These are phyloP conservation scores for Gila orcuttii DNA, from an alignment of 2,113 vertebrate species.

Conservation along the genomic window DNA sequence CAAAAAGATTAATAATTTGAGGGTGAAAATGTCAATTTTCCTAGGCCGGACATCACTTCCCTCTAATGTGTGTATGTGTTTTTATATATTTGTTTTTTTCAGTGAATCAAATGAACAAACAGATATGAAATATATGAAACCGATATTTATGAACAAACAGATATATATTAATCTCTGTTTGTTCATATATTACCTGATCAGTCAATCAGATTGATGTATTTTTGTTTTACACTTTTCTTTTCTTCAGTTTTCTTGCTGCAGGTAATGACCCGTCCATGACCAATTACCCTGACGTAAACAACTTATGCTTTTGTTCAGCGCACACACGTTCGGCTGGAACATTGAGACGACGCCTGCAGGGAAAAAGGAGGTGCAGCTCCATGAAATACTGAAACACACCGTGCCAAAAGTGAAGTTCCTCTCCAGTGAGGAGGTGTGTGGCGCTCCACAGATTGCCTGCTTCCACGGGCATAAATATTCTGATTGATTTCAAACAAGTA, in stretches of 20 bases:
- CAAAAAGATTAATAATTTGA: no score
- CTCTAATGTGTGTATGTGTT: no score
- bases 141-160: no score
- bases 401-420: conserved; percentile 41
- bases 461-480: conserved; percentile 47
- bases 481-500: conserved; percentile 44
- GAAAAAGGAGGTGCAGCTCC: conserved; percentile 1
- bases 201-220: background rate
- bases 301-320: background rate
- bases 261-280: conserved; percentile 30
- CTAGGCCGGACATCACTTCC: no score
- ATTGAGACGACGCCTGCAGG: conserved; percentile 17
- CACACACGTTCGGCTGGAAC: background rate
- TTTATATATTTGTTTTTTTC: no score
- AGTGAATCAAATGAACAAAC: background rate
- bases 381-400: conserved; percentile 22
- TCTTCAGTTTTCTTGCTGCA: background rate
- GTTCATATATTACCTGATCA: background rate
- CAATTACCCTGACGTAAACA: conserved; percentile 27
- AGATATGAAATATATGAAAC: background rate
- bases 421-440: conserved; percentile 21
- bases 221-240: background rate
- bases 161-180: background rate
- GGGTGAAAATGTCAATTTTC: no score
- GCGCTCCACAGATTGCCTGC: conserved; percentile 46